phyloP scores from a whole-genome alignment of 2,113 vertebrate genomes.

The Bucco capensis region DNA sequence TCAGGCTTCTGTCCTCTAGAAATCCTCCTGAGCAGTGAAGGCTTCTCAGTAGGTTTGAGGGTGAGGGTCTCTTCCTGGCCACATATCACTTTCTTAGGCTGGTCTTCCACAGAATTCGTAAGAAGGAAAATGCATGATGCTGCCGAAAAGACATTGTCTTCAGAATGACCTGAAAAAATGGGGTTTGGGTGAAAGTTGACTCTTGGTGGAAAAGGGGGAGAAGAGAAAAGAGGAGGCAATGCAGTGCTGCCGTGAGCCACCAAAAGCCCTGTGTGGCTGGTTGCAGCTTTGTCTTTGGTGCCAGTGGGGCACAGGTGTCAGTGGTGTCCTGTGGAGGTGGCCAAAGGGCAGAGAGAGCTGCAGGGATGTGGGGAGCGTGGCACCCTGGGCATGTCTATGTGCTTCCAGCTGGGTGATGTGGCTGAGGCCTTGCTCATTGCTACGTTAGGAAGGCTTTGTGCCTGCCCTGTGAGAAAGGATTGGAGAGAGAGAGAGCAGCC shows the following conservation, averaged over 20 bases:
- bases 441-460: neutral
- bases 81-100: conserved; percentile 17
- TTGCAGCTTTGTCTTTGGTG: neutral
- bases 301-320: rapidly evolving
- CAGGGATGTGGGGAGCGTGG: neutral
- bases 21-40: conserved; percentile 13
- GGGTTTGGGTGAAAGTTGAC: neutral
- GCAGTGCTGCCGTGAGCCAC: neutral
- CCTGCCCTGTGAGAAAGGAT: neutral
- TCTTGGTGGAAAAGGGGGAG: neutral
- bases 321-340: neutral
- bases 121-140: neutral
- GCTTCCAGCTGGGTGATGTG: neutral
- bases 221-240: neutral
- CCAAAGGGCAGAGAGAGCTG: too few species aligned
- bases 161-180: neutral
- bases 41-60: conserved; percentile 1
- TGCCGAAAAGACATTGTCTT: neutral
- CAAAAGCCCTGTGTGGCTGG: neutral
- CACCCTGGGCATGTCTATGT: rapidly evolving
- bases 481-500: neutral
- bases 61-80: conserved; percentile 1
- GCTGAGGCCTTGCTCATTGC: rapidly evolving
- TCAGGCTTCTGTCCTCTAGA: conserved; percentile 23
- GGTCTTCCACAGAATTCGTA: neutral